Conservation (phyloP, 2,888 invertebrate species). For the Gasteruption jaculator region DNA sequence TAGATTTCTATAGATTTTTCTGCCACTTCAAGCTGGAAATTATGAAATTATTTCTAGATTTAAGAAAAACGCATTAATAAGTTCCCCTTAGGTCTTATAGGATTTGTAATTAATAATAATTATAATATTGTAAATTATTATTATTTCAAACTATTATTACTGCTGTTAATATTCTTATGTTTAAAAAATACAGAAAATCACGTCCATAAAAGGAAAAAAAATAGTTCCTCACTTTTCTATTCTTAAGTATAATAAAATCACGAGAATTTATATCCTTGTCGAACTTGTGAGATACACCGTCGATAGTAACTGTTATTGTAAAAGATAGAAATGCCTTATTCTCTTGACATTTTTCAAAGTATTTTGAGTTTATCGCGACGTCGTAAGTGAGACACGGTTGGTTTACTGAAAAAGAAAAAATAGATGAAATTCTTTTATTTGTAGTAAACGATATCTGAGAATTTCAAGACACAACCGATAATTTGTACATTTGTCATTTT, state of each 20-base stretch:
- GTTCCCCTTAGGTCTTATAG: too few relatives aligned
- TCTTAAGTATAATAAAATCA: constrained; percentile 65
- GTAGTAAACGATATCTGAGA: background rate
- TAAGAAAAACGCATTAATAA: too few relatives aligned
- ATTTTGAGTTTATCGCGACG: constrained; percentile 75
- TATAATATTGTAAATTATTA: too few relatives aligned
- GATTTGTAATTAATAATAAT: background rate
- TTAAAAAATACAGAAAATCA: too few relatives aligned
- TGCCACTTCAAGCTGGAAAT: too few relatives aligned
- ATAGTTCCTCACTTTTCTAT: constrained; percentile 56
- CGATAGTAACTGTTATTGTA: constrained; percentile 73
- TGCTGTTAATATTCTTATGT: too few relatives aligned
- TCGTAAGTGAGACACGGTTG: constrained; percentile 73
- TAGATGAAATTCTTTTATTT: constrained; percentile 1
- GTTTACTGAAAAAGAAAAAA: constrained; percentile 54
- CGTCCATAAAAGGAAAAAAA: too few relatives aligned
- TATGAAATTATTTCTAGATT: too few relatives aligned
- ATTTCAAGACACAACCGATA: background rate
- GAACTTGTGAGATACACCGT: constrained; percentile 76
- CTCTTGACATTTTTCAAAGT: constrained; percentile 70
- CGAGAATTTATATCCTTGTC: constrained; percentile 65
- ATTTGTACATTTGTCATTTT: constrained; percentile 65
- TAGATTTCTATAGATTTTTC: too few relatives aligned
- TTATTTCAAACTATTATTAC: too few relatives aligned
- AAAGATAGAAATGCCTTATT: constrained; percentile 73